These are phyloP conservation scores for Arctopsyche grandis DNA, from an alignment of 1,140 invertebrate species.

Conservation along the genomic window DNA sequence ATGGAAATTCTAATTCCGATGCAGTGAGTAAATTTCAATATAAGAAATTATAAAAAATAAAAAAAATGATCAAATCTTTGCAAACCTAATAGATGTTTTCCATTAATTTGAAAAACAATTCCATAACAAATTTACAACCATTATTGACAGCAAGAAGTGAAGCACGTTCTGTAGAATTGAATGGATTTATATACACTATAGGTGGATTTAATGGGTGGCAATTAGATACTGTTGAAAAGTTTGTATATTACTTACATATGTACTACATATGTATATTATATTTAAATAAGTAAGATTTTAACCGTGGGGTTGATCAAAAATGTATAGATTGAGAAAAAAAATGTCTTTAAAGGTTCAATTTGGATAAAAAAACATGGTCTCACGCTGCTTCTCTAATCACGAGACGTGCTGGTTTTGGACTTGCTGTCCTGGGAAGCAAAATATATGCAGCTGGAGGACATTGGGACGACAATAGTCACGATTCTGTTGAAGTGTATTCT, in stretches of 20 bases:
- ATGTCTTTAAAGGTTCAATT: not conserved
- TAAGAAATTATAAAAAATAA: not conserved
- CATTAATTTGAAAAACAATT: not conserved
- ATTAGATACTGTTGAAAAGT: not conserved
- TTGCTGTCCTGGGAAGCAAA: not conserved
- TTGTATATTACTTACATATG: too few relatives aligned
- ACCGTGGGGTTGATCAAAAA: too few relatives aligned
- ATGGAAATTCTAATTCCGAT: not conserved
- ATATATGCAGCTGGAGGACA: conserved; percentile 1
- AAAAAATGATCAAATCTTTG: not conserved
- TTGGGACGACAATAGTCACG: not conserved
- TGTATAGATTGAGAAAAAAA: too few relatives aligned
- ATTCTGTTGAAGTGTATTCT: not conserved
- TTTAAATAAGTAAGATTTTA: too few relatives aligned
- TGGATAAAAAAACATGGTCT: not conserved
- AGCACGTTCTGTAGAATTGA: not conserved
- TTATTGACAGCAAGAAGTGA: not conserved
- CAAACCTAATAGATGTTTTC: not conserved
- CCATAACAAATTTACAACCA: not conserved
- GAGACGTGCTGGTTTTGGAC: not conserved
- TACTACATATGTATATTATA: too few relatives aligned
- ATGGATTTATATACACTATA: not conserved
- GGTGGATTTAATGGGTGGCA: not conserved
- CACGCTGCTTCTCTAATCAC: not conserved
- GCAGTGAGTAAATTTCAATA: not conserved